Evolutionary conservation across 2,113 vertebrate genomes (phyloP).

Genomic region (Bettongia penicillata): DNA sequence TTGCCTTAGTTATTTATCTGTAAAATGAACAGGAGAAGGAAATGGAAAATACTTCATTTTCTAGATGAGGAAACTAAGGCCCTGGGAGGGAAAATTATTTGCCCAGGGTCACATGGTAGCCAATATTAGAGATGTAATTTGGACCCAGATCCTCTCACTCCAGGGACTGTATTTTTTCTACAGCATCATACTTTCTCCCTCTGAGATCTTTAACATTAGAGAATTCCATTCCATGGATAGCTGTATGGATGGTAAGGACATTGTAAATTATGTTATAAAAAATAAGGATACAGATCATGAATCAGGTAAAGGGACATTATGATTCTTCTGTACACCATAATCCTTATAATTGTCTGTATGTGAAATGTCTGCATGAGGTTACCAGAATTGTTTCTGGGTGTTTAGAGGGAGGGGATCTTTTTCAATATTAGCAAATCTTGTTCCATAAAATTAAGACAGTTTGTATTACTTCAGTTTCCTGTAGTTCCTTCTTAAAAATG

Average conservation of each 20-base stretch:
- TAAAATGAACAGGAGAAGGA: not conserved
- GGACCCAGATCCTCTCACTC: not conserved
- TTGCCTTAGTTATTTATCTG: not conserved
- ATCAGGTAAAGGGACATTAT: conserved; percentile 74
- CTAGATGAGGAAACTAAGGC: not conserved
- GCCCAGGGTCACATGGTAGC: not conserved
- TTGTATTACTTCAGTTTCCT: conserved; percentile 38
- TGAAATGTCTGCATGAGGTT: conserved; percentile 62
- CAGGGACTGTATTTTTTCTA: not conserved
- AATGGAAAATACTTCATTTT: not conserved
- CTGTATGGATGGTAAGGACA: conserved; percentile 56
- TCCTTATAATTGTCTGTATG: conserved; percentile 74
- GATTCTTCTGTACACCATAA: conserved; percentile 71
- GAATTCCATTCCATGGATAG: conserved; percentile 57
- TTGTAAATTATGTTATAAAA: conserved; percentile 78
- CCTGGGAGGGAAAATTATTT: not conserved
- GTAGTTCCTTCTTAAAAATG: conserved; percentile 41
- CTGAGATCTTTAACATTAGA: conserved; percentile 23
- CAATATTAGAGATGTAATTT: not conserved
- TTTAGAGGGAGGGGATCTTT: conserved; percentile 51
- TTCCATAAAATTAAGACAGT: conserved; percentile 62
- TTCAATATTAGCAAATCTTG: conserved; percentile 64
- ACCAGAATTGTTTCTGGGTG: conserved; percentile 33
- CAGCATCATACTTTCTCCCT: not conserved
- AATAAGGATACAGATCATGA: conserved; percentile 74